Evolutionary conservation across 1,140 invertebrate genomes (phyloP).

Genomic region (Camponotus pennsylvanicus): DNA sequence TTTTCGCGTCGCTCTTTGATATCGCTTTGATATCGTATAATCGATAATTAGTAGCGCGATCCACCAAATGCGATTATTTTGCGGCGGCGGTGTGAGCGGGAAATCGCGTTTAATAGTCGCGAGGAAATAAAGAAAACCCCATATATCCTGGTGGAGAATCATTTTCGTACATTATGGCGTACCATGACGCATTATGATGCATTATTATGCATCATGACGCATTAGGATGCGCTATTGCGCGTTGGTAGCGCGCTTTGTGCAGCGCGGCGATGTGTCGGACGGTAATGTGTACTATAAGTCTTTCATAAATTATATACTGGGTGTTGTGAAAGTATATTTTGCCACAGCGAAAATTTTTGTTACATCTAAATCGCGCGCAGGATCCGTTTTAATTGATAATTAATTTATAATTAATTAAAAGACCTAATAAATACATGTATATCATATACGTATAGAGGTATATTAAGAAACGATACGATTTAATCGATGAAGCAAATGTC

Average conservation of each 20-base stretch:
- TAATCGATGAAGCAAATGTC: slow-evolving; percentile 14
- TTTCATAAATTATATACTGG: slow-evolving; percentile 57
- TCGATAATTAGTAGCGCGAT: slow-evolving; percentile 63
- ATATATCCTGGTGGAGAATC: slow-evolving; percentile 32
- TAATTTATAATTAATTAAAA: slow-evolving; percentile 28
- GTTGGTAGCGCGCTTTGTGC: slow-evolving; percentile 41
- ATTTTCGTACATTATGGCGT: slow-evolving; percentile 70
- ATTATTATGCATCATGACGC: slow-evolving; percentile 74
- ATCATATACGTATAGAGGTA: neutral
- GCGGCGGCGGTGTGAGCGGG: slow-evolving; percentile 51
- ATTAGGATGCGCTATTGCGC: slow-evolving; percentile 67
- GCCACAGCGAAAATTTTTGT: neutral
- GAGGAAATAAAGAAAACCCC: slow-evolving; percentile 71
- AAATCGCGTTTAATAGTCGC: slow-evolving; percentile 70
- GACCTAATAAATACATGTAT: neutral
- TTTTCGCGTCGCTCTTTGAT: slow-evolving; percentile 34
- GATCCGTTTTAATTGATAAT: neutral
- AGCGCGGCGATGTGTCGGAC: slow-evolving; percentile 57
- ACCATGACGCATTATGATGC: slow-evolving; percentile 62
- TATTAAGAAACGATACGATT: neutral
- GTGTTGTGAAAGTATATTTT: neutral
- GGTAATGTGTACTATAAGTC: slow-evolving; percentile 38
- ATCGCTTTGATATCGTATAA: slow-evolving; percentile 30
- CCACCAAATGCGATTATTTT: slow-evolving; percentile 67
- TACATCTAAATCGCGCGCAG: neutral